These are phyloP conservation scores for Daboia siamensis DNA, from an alignment of 2,113 vertebrate genomes.

Conservation along the genomic window DNA sequence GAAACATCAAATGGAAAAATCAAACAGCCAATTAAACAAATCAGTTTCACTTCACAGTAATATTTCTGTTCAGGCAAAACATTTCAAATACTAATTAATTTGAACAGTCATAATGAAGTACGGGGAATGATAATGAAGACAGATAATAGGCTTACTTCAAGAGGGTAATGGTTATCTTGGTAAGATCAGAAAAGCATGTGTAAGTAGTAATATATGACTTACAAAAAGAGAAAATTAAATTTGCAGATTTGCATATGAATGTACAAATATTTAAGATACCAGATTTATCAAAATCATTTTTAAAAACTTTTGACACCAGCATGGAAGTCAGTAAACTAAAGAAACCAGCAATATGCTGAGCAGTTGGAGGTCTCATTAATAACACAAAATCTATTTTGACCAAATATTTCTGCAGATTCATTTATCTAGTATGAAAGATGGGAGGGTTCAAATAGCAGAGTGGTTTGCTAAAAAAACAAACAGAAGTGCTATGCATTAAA, in stretches of 20 bases:
- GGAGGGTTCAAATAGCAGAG: not conserved
- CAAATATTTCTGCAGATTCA: not conserved
- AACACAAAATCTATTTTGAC: not conserved
- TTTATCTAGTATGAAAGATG: slow-evolving; percentile 1
- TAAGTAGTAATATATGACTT: not conserved
- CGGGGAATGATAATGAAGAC: not conserved
- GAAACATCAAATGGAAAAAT: not conserved
- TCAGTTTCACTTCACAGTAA: not conserved
- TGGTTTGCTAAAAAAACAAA: not conserved
- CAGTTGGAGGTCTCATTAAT: not conserved
- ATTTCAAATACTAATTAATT: not conserved
- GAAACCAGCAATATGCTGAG: not conserved
- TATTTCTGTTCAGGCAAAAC: not conserved
- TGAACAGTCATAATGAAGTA: not conserved
- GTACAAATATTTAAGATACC: not conserved
- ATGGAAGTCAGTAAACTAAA: not conserved
- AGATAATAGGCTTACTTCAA: not conserved
- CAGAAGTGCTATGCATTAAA: not conserved
- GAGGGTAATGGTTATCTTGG: not conserved
- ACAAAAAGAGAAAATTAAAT: not conserved
- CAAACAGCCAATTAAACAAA: not conserved
- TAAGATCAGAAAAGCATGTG: not conserved
- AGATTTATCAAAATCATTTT: not conserved
- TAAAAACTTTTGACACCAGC: not conserved
- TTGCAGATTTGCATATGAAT: not conserved